A percentile compares a stretch with the other conserved stretches of the same genome.
These are phyloP conservation scores for Lucilia cuprina DNA, from an alignment of 1,140 invertebrate species.

Conservation along the genomic window DNA sequence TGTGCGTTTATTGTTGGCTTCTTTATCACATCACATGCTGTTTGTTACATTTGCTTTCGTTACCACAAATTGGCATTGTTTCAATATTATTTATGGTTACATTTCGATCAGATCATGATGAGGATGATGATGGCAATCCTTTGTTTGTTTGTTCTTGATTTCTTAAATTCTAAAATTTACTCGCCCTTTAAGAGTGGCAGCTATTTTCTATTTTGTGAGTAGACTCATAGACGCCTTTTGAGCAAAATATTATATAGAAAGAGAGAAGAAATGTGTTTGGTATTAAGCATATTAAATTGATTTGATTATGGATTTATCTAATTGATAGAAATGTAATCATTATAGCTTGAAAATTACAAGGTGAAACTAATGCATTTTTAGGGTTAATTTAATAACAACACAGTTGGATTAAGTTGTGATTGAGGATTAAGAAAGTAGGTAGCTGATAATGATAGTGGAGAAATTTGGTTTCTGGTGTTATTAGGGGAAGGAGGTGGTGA, in stretches of 20 bases:
- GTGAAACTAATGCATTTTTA: background rate
- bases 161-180: background rate
- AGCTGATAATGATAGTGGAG: background rate
- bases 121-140: background rate
- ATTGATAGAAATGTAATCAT: background rate
- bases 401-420: slow-evolving; percentile 6
- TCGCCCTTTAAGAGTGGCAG: background rate
- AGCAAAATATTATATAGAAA: background rate
- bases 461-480: too few species aligned
- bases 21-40: background rate
- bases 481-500: too few species aligned
- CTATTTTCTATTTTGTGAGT: background rate
- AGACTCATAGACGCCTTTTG: background rate
- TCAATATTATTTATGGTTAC: slow-evolving; percentile 21
- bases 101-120: background rate
- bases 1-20: background rate
- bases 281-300: slow-evolving; percentile 22
- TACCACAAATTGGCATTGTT: slow-evolving; percentile 18
- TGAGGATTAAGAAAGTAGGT: background rate
- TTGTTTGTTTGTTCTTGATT: background rate
- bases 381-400: background rate
- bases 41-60: slow-evolving; percentile 6
- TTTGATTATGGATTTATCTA: slow-evolving; percentile 21
- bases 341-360: background rate
- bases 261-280: background rate